These are phyloP conservation scores for Decapterus maruadsi DNA, from an alignment of 2,797 vertebrate species.

Conservation along the genomic window DNA sequence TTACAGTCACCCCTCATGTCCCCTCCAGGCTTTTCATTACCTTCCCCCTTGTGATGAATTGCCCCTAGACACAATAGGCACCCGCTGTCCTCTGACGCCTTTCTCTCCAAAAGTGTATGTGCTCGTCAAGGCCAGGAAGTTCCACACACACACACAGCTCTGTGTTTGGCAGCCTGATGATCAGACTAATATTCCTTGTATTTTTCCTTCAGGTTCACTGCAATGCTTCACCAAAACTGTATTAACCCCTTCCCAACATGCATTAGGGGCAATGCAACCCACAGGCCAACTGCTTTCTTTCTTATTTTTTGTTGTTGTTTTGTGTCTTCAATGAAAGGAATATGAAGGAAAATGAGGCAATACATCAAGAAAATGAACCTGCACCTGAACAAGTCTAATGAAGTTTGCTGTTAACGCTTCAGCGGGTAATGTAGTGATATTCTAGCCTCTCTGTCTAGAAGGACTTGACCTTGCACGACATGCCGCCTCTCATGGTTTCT, in stretches of 20 bases:
- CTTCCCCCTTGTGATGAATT: conserved; percentile 50
- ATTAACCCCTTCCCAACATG: neutral
- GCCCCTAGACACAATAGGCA: conserved; percentile 48
- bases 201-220: conserved; percentile 9
- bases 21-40: conserved; percentile 52
- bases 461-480: conserved; percentile 42
- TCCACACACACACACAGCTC: neutral
- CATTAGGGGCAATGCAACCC: no score
- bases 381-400: conserved; percentile 3
- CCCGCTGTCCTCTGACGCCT: conserved; percentile 32
- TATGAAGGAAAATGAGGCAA: conserved; percentile 21
- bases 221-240: conserved; percentile 30
- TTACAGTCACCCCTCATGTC: conserved; percentile 39
- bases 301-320: neutral
- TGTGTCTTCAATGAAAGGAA: neutral
- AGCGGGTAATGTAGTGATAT: neutral
- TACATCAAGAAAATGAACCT: conserved; percentile 12
- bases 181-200: neutral
- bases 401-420: neutral
- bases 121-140: conserved; percentile 19
- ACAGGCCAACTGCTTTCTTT: neutral
- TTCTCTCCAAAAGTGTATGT: conserved; percentile 10
- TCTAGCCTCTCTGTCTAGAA: neutral
- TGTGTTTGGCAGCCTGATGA: conserved; percentile 3
- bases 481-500: conserved; percentile 20